Evolutionary conservation across 2,888 invertebrate species (phyloP), one percentile per base, ranked within the genome.

Genomic region (Athrips mouffetella): DNA sequence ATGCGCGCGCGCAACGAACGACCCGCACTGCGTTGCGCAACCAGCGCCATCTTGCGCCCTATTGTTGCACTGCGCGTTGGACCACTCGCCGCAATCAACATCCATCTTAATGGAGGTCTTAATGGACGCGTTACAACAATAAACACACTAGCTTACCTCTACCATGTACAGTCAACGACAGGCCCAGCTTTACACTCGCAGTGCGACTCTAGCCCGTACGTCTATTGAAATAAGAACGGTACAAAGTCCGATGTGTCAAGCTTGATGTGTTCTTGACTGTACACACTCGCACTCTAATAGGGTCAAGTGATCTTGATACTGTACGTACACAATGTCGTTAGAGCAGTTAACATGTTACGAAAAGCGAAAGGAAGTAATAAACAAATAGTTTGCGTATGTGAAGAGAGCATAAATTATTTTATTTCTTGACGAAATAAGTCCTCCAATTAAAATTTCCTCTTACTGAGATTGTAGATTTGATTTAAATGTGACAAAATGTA

Each of bases 81-180:
- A n/a, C n/a, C 21, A 18, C 11, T 20, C 11, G 11, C 37, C 18
- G n/a, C n/a, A n/a, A 49, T n/a, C 15, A 10, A 13, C 41, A 27
- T 16, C 1, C 27, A 25, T 41, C 41, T 29, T 41, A 27, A 41
- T 27, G 41, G 27, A 4, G n/a, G n/a, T 27, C 40, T 41, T 29
- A 29, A 29, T 41, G 41, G 16, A 41, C 3, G 13, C 11, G 41
- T 41, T 25, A 29, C 27, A 41, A 41, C 41, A 41, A 41, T 27
- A 41, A 20, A 2, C 35, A 18, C 35, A 10, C 16, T 18, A 8
- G n/a, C n/a, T n/a, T n/a, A n/a, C n/a, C n/a, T n/a, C n/a, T n/a
- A n/a, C n/a, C n/a, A n/a, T n/a, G n/a, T n/a, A n/a, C n/a, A n/a
- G n/a, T n/a, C n/a, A n/a, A n/a, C n/a, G n/a, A n/a, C n/a, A n/a